These are phyloP conservation scores for Microplitis deprimator DNA, from an alignment of 2,888 invertebrate genomes.

Conservation along the genomic window DNA sequence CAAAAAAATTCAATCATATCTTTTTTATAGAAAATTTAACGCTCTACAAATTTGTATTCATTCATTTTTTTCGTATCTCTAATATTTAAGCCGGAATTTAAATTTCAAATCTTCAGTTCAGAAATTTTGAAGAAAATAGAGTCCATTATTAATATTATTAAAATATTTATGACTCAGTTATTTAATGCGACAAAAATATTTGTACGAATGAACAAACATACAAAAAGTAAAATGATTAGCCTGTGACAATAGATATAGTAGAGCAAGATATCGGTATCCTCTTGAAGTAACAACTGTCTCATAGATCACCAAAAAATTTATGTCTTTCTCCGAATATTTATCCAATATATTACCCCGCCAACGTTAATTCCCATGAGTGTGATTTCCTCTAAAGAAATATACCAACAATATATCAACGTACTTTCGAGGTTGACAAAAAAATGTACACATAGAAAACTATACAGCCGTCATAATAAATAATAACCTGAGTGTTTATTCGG, in stretches of 20 bases:
- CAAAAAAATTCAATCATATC: neutral
- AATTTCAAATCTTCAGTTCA: neutral
- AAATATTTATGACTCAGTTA: no score
- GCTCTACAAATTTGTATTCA: no score
- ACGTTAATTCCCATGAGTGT: conserved; percentile 51
- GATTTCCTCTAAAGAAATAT: conserved; percentile 46
- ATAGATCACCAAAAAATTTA: conserved; percentile 2
- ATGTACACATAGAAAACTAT: neutral
- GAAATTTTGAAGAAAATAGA: neutral
- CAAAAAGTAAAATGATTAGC: conserved; percentile 51
- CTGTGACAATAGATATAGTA: conserved; percentile 38
- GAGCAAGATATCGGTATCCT: conserved; percentile 38
- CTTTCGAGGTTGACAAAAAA: neutral
- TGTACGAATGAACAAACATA: conserved; percentile 49
- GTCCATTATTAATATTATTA: neutral
- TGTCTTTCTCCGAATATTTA: neutral
- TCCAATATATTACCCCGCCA: neutral
- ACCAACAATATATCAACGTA: conserved; percentile 3
- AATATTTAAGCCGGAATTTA: neutral
- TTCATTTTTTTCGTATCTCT: neutral
- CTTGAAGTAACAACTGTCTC: conserved; percentile 15
- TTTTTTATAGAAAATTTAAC: neutral
- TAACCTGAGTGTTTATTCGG: neutral
- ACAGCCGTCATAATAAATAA: conserved; percentile 4
- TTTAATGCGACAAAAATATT: conserved; percentile 40